Conservation (phyloP, 2,888 invertebrate genomes). For the Pharmacophagus antenor region DNA sequence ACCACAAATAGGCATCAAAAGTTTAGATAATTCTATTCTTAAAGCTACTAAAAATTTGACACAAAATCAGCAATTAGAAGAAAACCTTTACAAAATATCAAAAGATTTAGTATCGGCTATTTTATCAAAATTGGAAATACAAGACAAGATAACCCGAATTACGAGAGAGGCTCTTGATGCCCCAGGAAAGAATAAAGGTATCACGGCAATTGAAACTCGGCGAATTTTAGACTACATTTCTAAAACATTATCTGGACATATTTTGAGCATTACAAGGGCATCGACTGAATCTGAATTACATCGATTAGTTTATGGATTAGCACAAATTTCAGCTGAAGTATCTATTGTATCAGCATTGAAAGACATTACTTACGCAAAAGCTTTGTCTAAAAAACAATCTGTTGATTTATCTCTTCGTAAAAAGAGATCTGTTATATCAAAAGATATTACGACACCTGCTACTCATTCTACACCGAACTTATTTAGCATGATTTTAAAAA, state of each 20-base stretch:
- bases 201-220: slow-evolving; percentile 72
- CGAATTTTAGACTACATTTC: slow-evolving; percentile 74
- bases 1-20: slow-evolving; percentile 62
- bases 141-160: slow-evolving; percentile 74
- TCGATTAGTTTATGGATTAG: slow-evolving; percentile 69
- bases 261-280: slow-evolving; percentile 63
- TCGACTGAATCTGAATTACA: slow-evolving; percentile 75
- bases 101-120: slow-evolving; percentile 72
- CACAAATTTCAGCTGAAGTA: slow-evolving; percentile 74
- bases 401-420: slow-evolving; percentile 65
- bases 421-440: slow-evolving; percentile 52
- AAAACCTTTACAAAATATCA: slow-evolving; percentile 66
- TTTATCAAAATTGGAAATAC: slow-evolving; percentile 67
- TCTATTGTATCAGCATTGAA: slow-evolving; percentile 72
- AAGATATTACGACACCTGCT: slow-evolving; percentile 37
- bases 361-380: slow-evolving; percentile 68
- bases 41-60: slow-evolving; percentile 69
- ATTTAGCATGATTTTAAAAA: slow-evolving; percentile 59
- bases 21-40: slow-evolving; percentile 60
- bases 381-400: slow-evolving; percentile 70
- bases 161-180: slow-evolving; percentile 71
- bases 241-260: slow-evolving; percentile 67
- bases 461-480: slow-evolving; percentile 42
- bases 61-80: slow-evolving; percentile 68
- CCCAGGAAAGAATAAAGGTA: slow-evolving; percentile 69